Conservation (phyloP, 2,888 invertebrate genomes). For the Tricholauxania praeusta region DNA sequence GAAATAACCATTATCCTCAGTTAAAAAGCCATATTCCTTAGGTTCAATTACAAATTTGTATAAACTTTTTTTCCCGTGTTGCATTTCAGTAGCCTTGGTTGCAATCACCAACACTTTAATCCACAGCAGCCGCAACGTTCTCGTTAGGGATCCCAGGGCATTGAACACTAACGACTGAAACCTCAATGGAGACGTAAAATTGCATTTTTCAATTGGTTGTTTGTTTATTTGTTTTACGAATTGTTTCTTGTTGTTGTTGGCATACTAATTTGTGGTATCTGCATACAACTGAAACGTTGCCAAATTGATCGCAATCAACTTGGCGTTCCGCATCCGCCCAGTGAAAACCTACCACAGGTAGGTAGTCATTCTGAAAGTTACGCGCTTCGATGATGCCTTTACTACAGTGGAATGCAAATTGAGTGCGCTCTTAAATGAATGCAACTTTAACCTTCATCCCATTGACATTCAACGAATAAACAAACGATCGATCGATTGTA, state of each 20-base stretch:
- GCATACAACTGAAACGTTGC: background rate
- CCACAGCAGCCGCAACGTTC: background rate
- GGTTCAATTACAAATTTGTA: too few species aligned
- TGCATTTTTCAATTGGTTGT: slow-evolving; percentile 31
- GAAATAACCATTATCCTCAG: too few species aligned
- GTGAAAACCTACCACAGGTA: background rate
- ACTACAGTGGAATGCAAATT: slow-evolving; percentile 37
- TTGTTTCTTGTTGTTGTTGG: slow-evolving; percentile 1
- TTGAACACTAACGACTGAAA: slow-evolving; percentile 24
- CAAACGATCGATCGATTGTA: slow-evolving; percentile 55
- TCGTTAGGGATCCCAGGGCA: slow-evolving; percentile 7
- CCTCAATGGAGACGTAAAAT: slow-evolving; percentile 28
- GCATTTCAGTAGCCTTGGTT: too few species aligned
- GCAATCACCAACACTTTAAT: too few species aligned
- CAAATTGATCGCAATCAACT: slow-evolving; percentile 30
- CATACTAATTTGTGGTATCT: slow-evolving; percentile 24
- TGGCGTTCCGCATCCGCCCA: slow-evolving; percentile 13
- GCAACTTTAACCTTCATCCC: slow-evolving; percentile 59
- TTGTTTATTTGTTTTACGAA: slow-evolving; percentile 16
- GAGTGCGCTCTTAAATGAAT: slow-evolving; percentile 55
- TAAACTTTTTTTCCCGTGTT: too few species aligned
- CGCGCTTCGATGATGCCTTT: slow-evolving; percentile 22
- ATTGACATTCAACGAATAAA: too few species aligned
- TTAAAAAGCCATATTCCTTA: too few species aligned
- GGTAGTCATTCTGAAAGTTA: background rate